Evolutionary conservation across 1,140 invertebrate genomes (phyloP), one percentile per base, ranked within the genome.

Genomic region (Pseudomyrmex flavicornis): DNA sequence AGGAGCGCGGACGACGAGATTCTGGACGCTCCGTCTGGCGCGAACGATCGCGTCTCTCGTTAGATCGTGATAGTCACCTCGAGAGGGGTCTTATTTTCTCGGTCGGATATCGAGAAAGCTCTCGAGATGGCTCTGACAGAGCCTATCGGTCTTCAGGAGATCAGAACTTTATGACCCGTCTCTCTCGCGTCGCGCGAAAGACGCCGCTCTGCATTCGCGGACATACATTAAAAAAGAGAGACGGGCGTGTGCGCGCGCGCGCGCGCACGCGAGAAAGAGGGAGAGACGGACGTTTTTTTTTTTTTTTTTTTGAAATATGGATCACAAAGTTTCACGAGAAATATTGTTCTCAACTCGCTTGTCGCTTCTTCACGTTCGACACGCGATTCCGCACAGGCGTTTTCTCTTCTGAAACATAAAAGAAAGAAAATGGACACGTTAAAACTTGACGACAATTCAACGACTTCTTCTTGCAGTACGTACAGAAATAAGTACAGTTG

Each of bases 11-110:
- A 58, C 69, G 17, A 10, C 54, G n/a, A 20, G 44, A 52, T 70
- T 59, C 66, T 59, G 66, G 20, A 5, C 44, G 59, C 66, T 17
- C 66, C 13, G 66, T 5, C 35, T 35, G 35, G 35, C 35, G 20
- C 58, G 54, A 76, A 66, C 26, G 66, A 26, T 5, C 52, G 20
- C 20, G 52, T 79, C 75, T 69, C 44, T 50, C 54, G 44, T n/a
- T 59, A 54, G 68, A 70, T 80, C 20, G 44, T 22, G 76, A 79
- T 50, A 56, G 62, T 77, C 54, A 66, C 48, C 54, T 79, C 66
- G 44, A 70, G 54, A 50, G 20, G 35, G 35, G 20, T 68, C 50
- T 69, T 46, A 26, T 59, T 22, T 58, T 79, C 63, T 12, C 65
- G 35, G 20, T 68, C 15, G 15, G 54, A 35, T 35, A 48, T 26